Percentiles rank a stretch among this genome's conserved stretches.
phyloP scores from a whole-genome alignment of 1,140 invertebrate species.

The Lepidurus packardi region DNA sequence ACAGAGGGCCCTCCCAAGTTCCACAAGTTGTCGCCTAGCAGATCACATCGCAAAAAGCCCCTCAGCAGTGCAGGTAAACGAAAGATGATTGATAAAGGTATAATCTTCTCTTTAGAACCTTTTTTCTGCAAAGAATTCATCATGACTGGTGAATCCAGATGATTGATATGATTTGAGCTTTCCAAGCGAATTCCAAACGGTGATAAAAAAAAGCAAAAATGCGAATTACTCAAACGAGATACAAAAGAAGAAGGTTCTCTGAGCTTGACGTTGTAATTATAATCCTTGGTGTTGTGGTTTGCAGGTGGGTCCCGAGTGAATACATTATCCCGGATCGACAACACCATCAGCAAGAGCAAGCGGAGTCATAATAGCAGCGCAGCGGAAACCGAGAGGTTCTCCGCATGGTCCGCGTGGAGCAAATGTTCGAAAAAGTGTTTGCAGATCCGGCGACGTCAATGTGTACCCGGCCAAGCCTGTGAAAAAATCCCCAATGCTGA shows the following conservation, averaged over 20 bases:
- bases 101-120: too few species aligned
- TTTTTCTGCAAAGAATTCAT: neutral
- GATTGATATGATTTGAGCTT: neutral
- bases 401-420: neutral
- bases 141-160: neutral
- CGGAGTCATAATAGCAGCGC: neutral
- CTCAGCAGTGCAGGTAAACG: neutral
- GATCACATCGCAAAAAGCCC: neutral
- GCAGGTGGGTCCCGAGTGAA: neutral
- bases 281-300: neutral
- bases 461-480: neutral
- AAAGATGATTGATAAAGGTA: neutral
- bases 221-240: neutral
- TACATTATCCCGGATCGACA: neutral
- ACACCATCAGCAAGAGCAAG: slow-evolving; percentile 11
- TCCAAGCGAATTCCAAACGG: neutral
- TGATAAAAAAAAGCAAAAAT: neutral
- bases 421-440: slow-evolving; percentile 28
- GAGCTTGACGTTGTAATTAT: slow-evolving; percentile 23
- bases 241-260: neutral
- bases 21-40: neutral
- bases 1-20: neutral
- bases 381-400: neutral
- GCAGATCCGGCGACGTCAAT: slow-evolving; percentile 19
- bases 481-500: neutral